Percentiles rank a stretch among this genome's conserved stretches.
Evolutionary conservation across 2,797 vertebrate species (phyloP).

Genomic region (Lacerta agilis): DNA sequence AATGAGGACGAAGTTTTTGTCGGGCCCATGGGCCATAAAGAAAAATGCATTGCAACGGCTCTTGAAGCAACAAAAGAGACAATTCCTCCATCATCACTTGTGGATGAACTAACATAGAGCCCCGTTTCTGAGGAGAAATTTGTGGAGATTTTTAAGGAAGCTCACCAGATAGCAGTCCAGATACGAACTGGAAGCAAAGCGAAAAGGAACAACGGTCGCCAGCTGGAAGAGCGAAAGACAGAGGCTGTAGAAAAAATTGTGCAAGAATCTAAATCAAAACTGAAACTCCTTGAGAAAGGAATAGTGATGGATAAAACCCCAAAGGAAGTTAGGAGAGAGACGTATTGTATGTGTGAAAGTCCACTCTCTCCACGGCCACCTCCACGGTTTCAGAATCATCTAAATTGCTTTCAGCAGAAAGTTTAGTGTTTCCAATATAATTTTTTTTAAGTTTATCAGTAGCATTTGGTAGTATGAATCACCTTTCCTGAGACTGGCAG

Average conservation of each 20-base stretch:
- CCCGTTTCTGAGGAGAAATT: conserved; percentile 84
- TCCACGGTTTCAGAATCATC: conserved; percentile 73
- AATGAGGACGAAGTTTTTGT: conserved; percentile 89
- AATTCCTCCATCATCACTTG: not conserved
- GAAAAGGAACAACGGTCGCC: conserved; percentile 8
- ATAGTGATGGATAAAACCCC: conserved; percentile 74
- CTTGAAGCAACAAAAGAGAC: conserved; percentile 55
- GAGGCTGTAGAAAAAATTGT: conserved; percentile 80
- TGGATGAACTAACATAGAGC: conserved; percentile 78
- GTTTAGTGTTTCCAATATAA: not conserved
- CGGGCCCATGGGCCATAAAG: conserved; percentile 81
- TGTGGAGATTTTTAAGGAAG: conserved; percentile 89
- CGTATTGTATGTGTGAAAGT: conserved; percentile 86
- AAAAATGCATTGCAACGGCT: conserved; percentile 78
- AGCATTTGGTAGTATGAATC: not conserved
- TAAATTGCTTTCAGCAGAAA: not conserved
- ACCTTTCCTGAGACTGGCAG: not conserved
- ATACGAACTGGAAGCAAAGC: conserved; percentile 72
- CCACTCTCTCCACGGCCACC: conserved; percentile 83
- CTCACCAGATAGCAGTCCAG: conserved; percentile 82
- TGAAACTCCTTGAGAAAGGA: conserved; percentile 77
- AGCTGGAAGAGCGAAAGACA: conserved; percentile 12
- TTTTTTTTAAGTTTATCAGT: not conserved
- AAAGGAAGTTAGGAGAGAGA: conserved; percentile 84
- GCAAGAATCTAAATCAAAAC: conserved; percentile 79